Evolutionary conservation across 2,113 vertebrate genomes (phyloP), one percentile per base, ranked within the genome.

Genomic region (Lota lota): DNA sequence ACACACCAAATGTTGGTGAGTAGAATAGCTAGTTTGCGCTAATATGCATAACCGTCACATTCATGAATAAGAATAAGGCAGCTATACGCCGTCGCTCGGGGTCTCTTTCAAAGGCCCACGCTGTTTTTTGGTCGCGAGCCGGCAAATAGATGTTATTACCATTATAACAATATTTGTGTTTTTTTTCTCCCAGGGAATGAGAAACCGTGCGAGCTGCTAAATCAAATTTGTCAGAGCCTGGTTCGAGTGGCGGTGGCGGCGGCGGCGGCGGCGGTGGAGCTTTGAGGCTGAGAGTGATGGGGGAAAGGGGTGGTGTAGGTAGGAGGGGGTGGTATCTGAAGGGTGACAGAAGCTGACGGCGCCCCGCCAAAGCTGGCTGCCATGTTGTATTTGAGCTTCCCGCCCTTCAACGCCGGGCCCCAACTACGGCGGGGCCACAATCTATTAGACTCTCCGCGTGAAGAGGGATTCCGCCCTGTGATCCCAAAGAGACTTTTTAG

Each of bases 91-190:
- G 11, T 80, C 80, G 67, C 79, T 61, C 83, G 76, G 85, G 85
- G 70, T 67, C 85, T 81, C 85, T 86, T 90, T 89, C 81, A 86
- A 87, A 88, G 79, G 82, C 79, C 36, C 71, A 50, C 68, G 83
- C 69, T 59, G 74, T 76, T 72, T 78, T 88, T 90, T 92, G 36
- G 86, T 88, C 73, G 81, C 75, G 65, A 22, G 65, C 60, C 62
- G 80, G 77, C 86, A 88, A 90, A 91, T 91, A 90, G 87, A 91
- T 90, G 90, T 92, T 92, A 93, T 93, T 93, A 92, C 88, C 88
- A 87, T 87, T 91, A 92, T 87, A 93, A 93, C 91, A 92, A 93
- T 92, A 92, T 93, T 92, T 93, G 92, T n/a, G n/a, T n/a, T n/a
- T 92, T 92, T 93, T 89, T 83, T 89, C 82, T 86, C 75, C 83